Base-by-base conservation (phyloP, 1,140 invertebrate species). In the Bombus waltoni region DNA sequence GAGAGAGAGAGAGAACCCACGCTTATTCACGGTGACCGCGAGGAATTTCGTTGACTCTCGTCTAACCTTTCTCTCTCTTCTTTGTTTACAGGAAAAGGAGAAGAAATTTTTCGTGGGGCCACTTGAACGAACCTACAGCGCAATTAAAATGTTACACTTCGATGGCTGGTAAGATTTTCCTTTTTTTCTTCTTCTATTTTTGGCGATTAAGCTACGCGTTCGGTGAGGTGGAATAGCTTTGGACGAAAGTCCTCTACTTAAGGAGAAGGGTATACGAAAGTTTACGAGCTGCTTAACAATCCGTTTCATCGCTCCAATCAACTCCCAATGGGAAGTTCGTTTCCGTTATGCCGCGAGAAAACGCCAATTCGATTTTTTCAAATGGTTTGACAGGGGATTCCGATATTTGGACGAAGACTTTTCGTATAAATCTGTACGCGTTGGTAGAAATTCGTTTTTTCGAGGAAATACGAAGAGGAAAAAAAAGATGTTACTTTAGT, bases 81-180 rank as follows among this genome's bases (percentile, higher is more conserved):
- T 32, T 68, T 10, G 65, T 70, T 68, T 38, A 38, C 13, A 40
- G 32, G 57, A 15, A 47, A 25, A 18, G n/a, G 35, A 15, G 32
- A 79, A 79, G 65, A 44, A 78, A 78, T 65, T 40, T 62, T 77
- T 65, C 38, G 42, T 25, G 25, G 13, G 10, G 13, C 78, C 32
- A 15, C 44, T 66, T 4, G 40, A 44, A 79, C 77, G n/a, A 47
- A 8, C n/a, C 25, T 13, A 28, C 25, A 13, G 8, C 1, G 62
- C 78, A 53, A 80, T 80, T 80, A 80, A 70, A 80, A 70, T 9
- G 65, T 80, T 70, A 80, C 78, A 38, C 78, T 70, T 38, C 11
- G 65, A 35, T 28, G 62, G 42, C 10, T 11, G 18, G 77, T n/a
- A 42, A 78, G 75, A 25, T n/a, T 40, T 76, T 9, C 4, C 25